Base-by-base conservation (phyloP, 2,113 vertebrate species). In the Silurus glanis region DNA sequence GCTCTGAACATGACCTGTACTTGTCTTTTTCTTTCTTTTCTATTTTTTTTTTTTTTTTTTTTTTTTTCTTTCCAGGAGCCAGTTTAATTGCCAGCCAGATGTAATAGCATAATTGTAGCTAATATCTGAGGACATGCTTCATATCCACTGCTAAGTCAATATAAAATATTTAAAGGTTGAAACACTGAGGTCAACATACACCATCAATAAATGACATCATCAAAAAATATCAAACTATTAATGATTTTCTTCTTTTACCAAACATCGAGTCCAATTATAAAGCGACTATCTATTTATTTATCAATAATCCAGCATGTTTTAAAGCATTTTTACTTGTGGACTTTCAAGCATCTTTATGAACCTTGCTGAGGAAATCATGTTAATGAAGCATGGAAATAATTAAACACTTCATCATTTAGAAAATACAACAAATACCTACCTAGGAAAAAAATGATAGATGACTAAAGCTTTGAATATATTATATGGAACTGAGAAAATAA, bases 331-430 rank as follows among this genome's bases (percentile, higher is more conserved):
- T 66, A n/a, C 23, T 66, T 13, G n/a, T 12, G 9, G 62, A 66
- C 10, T 66, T 66, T 69, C 25, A 4, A 37, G 2, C 14, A 37
- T 17, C 28, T 45, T 4, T 71, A 45, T 45, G 28, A 37, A 80
- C 37, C 61, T 28, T 59, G 37, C 47, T 51, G n/a, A 67, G 51
- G 9, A 67, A 28, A 67, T 28, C 19, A 9, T 67, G 51, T 25
- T 23, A 53, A 58, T 37, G 62, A 85, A 78, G 61, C 61, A 17
- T 55, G 37, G 53, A 28, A 80, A 58, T 80, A 85, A 85, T 25
- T 17, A 80, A 80, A 80, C 17, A 58, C 53, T 17, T 56, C 62
- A 89, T 91, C 89, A 89, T 91, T 90, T 71, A 25, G 6, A 23
- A 64, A 76, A 55, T 64, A 62, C 25, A 64, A 58, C 25, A 84